These are phyloP conservation scores for Crocuta crocuta DNA, from an alignment of 2,113 vertebrate species.

Conservation along the genomic window DNA sequence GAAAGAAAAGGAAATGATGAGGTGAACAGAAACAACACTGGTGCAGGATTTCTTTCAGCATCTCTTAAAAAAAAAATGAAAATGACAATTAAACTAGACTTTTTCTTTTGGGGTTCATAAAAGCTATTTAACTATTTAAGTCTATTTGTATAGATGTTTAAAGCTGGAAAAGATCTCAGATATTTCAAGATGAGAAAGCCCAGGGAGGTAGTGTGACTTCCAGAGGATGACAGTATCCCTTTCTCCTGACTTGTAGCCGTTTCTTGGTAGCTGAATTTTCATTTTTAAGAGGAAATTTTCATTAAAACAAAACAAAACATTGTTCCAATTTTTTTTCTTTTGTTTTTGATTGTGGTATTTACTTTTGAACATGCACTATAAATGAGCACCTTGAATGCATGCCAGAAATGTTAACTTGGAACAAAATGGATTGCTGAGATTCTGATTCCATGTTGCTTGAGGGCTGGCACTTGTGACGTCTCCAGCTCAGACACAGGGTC, in stretches of 20 bases:
- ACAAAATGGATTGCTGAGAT: neutral
- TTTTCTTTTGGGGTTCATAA: slow-evolving; percentile 12
- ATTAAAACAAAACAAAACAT: neutral
- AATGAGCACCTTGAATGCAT: neutral
- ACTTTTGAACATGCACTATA: slow-evolving; percentile 34
- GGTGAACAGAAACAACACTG: neutral
- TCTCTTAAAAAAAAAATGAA: neutral
- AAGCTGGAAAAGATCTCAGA: neutral
- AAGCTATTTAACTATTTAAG: slow-evolving; percentile 46
- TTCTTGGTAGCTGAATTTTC: slow-evolving; percentile 10
- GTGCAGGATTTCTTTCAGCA: neutral
- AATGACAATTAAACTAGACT: neutral
- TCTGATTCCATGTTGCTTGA: neutral
- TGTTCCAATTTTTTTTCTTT: neutral
- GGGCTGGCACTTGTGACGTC: neutral
- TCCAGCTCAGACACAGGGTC: neutral
- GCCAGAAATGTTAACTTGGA: neutral
- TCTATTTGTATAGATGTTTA: slow-evolving; percentile 13
- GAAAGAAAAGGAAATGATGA: neutral
- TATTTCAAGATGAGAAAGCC: slow-evolving; percentile 39
- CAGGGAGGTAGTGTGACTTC: neutral
- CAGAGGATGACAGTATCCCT: neutral
- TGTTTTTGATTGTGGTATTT: slow-evolving; percentile 22
- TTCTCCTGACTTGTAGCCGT: neutral
- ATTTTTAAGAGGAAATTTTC: slow-evolving; percentile 7